Base-by-base conservation (phyloP, 2,888 invertebrate genomes). In the Bellardia bayeri region DNA sequence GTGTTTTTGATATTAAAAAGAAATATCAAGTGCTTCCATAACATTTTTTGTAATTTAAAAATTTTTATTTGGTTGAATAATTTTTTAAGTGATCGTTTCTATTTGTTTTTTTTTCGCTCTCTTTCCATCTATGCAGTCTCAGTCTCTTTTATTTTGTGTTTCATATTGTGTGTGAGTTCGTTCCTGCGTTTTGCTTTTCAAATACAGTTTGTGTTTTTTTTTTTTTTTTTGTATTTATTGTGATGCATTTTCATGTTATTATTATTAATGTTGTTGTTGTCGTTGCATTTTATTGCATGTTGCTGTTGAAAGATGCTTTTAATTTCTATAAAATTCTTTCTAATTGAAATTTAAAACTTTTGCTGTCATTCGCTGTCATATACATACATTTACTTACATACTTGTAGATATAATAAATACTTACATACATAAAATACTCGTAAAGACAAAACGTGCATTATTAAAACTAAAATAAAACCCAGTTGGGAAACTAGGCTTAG, bases 231-330 rank as follows among this genome's bases (percentile, higher is more conserved):
- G 3, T 40, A 23, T 74, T 78, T 61, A 76, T 68, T 82, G 76
- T 82, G 42, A 68, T n/a, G 58, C 66, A 72, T 74, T 66, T 78
- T 84, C 33, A 66, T 64, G 11, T 78, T 56, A 9, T 74, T 78
- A 40, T 68, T 80, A 54, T 69, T 74, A 61, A 49, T 78, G 82
- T 82, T 74, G 66, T 56, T 78, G 82, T 82, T 51, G 74, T 78
- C 63, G 68, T 74, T 78, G 81, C 80, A 84, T 75, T 63, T 37
- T 64, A 72, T 37, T 87, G 83, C 87, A 84, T 87, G 87, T 74
- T 78, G 84, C 56, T 82, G 84, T 82, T 58, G 37, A 82, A 86
- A 74, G 74, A 79, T 86, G 82, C 86, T 86, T 79, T 83, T 75
- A 51, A 82, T 86, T 75, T 75, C 68, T 63, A 33, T 54, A 63